These are phyloP conservation scores for Furcula furcula DNA, from an alignment of 2,888 invertebrate species.

Conservation along the genomic window DNA sequence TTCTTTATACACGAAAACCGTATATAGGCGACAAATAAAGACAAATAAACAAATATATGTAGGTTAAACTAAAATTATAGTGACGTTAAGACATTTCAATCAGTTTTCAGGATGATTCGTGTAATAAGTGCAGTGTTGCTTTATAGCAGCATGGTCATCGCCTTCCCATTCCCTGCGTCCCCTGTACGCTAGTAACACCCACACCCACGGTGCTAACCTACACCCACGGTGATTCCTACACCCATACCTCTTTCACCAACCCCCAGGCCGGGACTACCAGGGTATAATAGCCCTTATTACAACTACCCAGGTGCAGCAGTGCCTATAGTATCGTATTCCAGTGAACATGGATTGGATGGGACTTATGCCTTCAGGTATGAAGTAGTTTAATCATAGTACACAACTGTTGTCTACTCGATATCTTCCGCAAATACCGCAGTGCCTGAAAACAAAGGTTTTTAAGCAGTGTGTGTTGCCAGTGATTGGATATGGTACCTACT, in stretches of 20 bases:
- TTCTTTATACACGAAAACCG: too few species aligned
- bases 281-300: slow-evolving; percentile 53
- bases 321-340: slow-evolving; percentile 78
- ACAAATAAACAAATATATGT: too few species aligned
- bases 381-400: too few species aligned
- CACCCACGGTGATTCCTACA: slow-evolving; percentile 15
- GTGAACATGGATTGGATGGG: slow-evolving; percentile 82
- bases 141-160: slow-evolving; percentile 21
- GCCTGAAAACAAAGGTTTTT: too few species aligned
- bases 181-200: slow-evolving; percentile 8
- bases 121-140: slow-evolving; percentile 27
- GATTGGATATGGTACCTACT: too few species aligned
- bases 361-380: slow-evolving; percentile 80
- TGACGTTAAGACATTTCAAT: too few species aligned
- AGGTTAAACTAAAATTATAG: too few species aligned
- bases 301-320: slow-evolving; percentile 48
- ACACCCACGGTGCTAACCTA: slow-evolving; percentile 13
- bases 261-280: slow-evolving; percentile 28
- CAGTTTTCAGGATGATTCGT: slow-evolving; percentile 36
- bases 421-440: too few species aligned
- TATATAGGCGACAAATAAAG: too few species aligned
- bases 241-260: slow-evolving; percentile 19
- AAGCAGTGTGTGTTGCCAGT: too few species aligned
- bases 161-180: slow-evolving; percentile 26
- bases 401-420: too few species aligned